A percentile compares a stretch with the other conserved stretches of the same genome.
phyloP scores from a whole-genome alignment of 1,140 invertebrate species.

The Sarcophaga peregrina region DNA sequence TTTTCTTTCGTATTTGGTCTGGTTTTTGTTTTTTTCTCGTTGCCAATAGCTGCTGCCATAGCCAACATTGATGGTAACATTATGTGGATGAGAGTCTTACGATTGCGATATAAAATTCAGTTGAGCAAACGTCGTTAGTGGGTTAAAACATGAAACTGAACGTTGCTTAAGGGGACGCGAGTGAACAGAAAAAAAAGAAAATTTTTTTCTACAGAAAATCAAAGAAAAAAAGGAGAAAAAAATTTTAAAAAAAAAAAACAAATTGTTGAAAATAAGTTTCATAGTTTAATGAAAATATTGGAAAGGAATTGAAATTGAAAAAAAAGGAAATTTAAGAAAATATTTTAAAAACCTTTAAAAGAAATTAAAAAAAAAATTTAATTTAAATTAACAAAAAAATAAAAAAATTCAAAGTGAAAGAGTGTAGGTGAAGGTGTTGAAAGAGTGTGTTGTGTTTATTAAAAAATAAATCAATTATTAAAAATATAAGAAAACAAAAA shows the following conservation, averaged over 20 bases:
- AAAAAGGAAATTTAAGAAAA: not conserved
- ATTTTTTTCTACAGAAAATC: not conserved
- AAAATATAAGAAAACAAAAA: too few species aligned
- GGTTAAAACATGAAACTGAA: constrained; percentile 3
- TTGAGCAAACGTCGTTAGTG: constrained; percentile 39
- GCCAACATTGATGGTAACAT: not conserved
- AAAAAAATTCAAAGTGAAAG: too few species aligned
- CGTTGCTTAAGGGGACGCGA: constrained; percentile 18
- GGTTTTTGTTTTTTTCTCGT: constrained; percentile 25
- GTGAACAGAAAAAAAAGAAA: constrained; percentile 21
- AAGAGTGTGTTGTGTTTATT: too few species aligned
- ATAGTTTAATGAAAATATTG: not conserved
- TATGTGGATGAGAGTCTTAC: constrained; percentile 29
- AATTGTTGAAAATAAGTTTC: not conserved
- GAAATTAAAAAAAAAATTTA: too few species aligned
- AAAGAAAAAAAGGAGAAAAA: not conserved
- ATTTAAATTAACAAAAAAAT: too few species aligned
- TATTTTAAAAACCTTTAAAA: too few species aligned
- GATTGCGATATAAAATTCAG: constrained; percentile 8
- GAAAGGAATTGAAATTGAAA: not conserved
- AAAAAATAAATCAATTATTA: too few species aligned
- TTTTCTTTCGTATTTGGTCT: constrained; percentile 6
- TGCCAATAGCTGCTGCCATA: constrained; percentile 29
- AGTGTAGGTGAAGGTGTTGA: too few species aligned
- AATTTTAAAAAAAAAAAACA: not conserved